Evolutionary conservation across 2,888 invertebrate genomes (phyloP).

Genomic region (Amorpha juglandis): DNA sequence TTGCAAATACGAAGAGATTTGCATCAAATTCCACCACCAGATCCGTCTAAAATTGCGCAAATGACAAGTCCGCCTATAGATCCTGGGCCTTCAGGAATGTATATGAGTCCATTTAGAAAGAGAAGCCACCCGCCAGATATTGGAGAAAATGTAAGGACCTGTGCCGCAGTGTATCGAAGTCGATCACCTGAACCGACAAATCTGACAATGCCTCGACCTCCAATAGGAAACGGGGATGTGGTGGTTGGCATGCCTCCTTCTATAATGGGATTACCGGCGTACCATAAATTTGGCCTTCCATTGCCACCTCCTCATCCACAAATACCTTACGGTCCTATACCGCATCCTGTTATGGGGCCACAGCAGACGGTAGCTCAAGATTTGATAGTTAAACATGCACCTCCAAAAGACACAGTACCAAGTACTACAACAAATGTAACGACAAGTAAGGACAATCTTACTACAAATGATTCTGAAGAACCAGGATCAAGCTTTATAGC

Average conservation of each 20-base stretch:
- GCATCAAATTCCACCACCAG: conserved; percentile 81
- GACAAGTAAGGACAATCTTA: conserved; percentile 61
- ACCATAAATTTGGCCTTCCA: conserved; percentile 78
- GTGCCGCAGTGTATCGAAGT: conserved; percentile 69
- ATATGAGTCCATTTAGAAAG: conserved; percentile 83
- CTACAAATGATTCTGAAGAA: conserved; percentile 60
- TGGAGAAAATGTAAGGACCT: conserved; percentile 70
- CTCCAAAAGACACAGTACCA: conserved; percentile 74
- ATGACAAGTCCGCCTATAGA: conserved; percentile 76
- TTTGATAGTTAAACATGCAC: conserved; percentile 80
- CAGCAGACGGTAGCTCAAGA: conserved; percentile 82
- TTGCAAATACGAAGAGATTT: conserved; percentile 91
- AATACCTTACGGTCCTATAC: conserved; percentile 68
- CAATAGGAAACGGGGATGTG: conserved; percentile 63
- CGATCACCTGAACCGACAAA: conserved; percentile 81
- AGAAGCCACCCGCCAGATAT: conserved; percentile 83
- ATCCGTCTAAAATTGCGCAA: conserved; percentile 68
- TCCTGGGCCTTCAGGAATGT: conserved; percentile 74
- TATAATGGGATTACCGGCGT: conserved; percentile 75
- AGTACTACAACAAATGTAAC: conserved; percentile 72
- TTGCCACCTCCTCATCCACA: conserved; percentile 78
- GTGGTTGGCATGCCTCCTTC: conserved; percentile 70
- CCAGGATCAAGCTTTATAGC: conserved; percentile 69
- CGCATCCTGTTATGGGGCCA: conserved; percentile 72
- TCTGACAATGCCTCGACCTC: conserved; percentile 73